Evolutionary conservation across 2,113 vertebrate genomes (phyloP).

Genomic region (Motacilla tschutschensis): DNA sequence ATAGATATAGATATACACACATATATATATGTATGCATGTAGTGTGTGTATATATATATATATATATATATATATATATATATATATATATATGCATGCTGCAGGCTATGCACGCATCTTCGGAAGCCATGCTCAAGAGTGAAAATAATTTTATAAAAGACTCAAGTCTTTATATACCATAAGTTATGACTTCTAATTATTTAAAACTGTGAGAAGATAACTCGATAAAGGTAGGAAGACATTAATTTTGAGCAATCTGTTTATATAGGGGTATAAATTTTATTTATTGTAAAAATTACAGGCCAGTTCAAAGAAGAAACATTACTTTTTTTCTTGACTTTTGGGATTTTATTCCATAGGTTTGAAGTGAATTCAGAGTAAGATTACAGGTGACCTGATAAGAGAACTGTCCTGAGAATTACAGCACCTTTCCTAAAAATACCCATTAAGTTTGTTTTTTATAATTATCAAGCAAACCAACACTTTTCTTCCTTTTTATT

Average conservation of each 20-base stretch:
- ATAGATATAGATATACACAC: accelerated
- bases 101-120: not conserved
- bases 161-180: not conserved
- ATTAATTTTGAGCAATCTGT: not conserved
- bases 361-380: not conserved
- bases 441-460: not conserved
- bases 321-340: not conserved
- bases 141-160: not conserved
- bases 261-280: not conserved
- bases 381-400: not conserved
- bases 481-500: not conserved
- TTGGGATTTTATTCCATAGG: not conserved
- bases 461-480: not conserved
- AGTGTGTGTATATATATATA: too few species aligned
- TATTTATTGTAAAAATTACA: not conserved
- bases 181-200: not conserved
- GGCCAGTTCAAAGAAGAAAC: not conserved
- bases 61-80: too few species aligned
- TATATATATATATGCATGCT: not conserved
- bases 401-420: not conserved
- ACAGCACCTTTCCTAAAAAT: not conserved
- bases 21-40: too few species aligned
- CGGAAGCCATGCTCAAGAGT: not conserved
- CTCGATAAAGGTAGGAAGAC: not conserved
- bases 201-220: not conserved